These are phyloP conservation scores for Urophycis tenuis DNA, from an alignment of 2,797 vertebrate genomes.

Conservation along the genomic window DNA sequence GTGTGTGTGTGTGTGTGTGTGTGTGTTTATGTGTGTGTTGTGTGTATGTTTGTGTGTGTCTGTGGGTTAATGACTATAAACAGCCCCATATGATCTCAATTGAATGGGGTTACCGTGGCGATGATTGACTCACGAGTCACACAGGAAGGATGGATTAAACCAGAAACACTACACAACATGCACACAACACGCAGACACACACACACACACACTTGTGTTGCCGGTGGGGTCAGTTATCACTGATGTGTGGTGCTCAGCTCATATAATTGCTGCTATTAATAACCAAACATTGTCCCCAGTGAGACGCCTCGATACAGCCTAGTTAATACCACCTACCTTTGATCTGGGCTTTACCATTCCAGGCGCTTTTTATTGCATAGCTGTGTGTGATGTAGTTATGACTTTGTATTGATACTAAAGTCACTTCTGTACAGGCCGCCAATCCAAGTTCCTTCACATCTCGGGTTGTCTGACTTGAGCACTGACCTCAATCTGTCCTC, in stretches of 20 bases:
- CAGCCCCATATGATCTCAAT: background rate
- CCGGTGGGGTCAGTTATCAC: background rate
- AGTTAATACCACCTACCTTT: background rate
- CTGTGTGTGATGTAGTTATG: background rate
- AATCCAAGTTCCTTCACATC: background rate
- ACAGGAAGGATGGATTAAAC: background rate
- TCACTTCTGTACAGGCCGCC: background rate
- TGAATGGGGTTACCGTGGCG: background rate
- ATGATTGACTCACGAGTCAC: background rate
- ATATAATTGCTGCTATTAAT: background rate
- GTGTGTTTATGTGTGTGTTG: background rate
- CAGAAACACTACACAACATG: background rate
- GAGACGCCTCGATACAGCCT: background rate
- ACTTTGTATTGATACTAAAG: background rate
- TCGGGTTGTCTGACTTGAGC: no score
- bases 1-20: background rate
- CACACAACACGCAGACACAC: background rate
- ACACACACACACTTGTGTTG: background rate
- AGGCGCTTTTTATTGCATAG: background rate
- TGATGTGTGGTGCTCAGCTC: background rate
- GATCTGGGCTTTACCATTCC: background rate
- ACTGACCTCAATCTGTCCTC: no score
- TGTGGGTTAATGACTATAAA: background rate
- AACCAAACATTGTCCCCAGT: background rate
- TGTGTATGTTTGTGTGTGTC: background rate